Evolutionary conservation across 2,113 vertebrate species (phyloP), one percentile per base, ranked within the genome.

Genomic region (Tragelaphus scriptus): DNA sequence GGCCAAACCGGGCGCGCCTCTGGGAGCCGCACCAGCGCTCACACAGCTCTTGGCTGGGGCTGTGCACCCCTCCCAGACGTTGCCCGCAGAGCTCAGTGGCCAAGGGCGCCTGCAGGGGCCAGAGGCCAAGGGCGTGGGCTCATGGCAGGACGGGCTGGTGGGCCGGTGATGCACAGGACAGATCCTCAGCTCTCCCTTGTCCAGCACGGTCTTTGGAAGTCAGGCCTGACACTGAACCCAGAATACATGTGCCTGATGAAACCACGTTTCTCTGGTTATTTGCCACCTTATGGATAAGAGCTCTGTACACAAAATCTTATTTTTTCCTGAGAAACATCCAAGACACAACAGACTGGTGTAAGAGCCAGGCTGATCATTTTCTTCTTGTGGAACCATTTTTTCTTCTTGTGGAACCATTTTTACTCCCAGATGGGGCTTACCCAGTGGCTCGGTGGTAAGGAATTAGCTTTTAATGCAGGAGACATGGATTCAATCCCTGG

Each of bases 1-100:
- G 90, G 94, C 97, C 56, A 28, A 89, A 96, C 58, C 71, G 68
- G 93, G 94, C 40, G 25, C 90, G 14, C 85, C 95, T 93, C 97
- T 85, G 98, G 98, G 98, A 98, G 91, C 91, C 91, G 85, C 94
- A 71, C 97, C 93, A 95, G 91, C 17, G 71, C 91, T 92, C 93
- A 94, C 63, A 85, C 14, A 87, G 82, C 63, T 96, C 95, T 97
- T 97, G 97, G 98, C 98, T 36, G 55, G 30, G 47, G 75, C 7
- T 23, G 79, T 55, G 53, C 32, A 15, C 94, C 95, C 92, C 94
- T 94, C 97, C 96, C 93, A 97, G 89, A 6, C 63, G 87, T 94
- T 88, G 44, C 51, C 86, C 49, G 11, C 16, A 36, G 44, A 89
- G 23, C 53, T 49, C 55, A 95, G 95, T 23, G 56, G 77, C 92